Base-by-base conservation (phyloP, 2,888 invertebrate genomes). In the Ophioninae sp. region DNA sequence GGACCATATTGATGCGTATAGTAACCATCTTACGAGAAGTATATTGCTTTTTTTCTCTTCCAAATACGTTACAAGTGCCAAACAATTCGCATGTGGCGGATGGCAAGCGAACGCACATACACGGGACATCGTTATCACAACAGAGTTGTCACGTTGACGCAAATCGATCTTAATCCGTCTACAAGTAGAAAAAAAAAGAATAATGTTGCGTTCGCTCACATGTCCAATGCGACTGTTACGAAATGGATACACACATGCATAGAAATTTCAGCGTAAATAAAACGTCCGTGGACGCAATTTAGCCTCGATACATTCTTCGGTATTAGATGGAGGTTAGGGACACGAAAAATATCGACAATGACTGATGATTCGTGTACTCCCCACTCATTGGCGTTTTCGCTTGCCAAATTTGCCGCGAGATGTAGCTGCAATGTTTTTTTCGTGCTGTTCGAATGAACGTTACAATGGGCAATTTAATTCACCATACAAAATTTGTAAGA, bases 61-160 rank as follows among this genome's bases (percentile, higher is more conserved):
- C 20, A 17, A 21, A 64, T 21, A 50, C 20, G 23, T 10, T 10
- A 57, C 23, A 23, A 39, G 57, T 56, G 62, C 50, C 30, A 8
- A 39, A 67, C 8, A 50, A 10, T 41, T 39, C 7, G n/a, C 17
- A 6, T 17, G 57, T 23, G 30, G 37, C 23, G 37, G 17, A 6
- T 37, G 23, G 7, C 13, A 64, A 23, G 30, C 44, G 37, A 20
- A 30, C 8, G 20, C 23, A 1, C 6, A 17, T 30, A 6, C 13
- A 62, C 65, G 57, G n/a, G 68, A 70, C 67, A 70, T 75, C 59
- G 81, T 84, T 84, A 81, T 81, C 79, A 67, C 67, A 57, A 79
- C 67, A 62, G 44, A 79, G 67, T 81, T 84, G 84, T 84, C 83
- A 81, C 77, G 68, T 81, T 81, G 81, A 79, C 84, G 84, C 79